A percentile compares a stretch with the other conserved stretches of the same genome.
Evolutionary conservation across 2,797 vertebrate species (phyloP).

Genomic region (Oryzias dopingdopingensis): DNA sequence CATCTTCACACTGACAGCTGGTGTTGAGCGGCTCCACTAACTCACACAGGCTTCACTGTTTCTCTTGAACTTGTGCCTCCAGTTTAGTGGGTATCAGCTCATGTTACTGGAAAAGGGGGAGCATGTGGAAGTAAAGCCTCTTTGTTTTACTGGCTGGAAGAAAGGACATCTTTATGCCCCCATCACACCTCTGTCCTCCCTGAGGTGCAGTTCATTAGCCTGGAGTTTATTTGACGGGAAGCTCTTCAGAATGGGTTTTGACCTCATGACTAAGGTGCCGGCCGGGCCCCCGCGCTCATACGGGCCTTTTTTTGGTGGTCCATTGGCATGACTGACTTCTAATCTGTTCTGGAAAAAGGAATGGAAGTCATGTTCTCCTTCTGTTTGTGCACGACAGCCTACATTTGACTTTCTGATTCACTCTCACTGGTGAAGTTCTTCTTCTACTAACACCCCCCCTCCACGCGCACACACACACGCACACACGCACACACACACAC

Average conservation of each 20-base stretch:
- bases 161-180: conserved; percentile 8
- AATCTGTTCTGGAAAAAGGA: conserved; percentile 24
- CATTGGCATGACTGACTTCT: conserved; percentile 52
- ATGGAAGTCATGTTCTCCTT: conserved; percentile 15
- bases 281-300: conserved; percentile 28
- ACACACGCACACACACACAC: background rate
- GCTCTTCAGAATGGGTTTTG: conserved; percentile 27
- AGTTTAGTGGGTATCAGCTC: background rate
- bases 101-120: background rate
- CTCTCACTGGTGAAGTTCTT: background rate
- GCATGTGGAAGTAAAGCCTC: background rate
- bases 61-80: conserved; percentile 4
- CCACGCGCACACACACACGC: conserved; percentile 22
- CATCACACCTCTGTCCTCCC: conserved; percentile 29
- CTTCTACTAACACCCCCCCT: conserved; percentile 6
- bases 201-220: conserved; percentile 48
- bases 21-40: conserved; percentile 35
- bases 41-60: conserved; percentile 7
- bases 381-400: conserved; percentile 11
- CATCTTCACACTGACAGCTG: conserved; percentile 54
- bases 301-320: conserved; percentile 41
- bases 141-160: background rate
- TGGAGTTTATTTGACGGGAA: conserved; percentile 52
- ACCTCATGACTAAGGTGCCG: conserved; percentile 57
- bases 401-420: conserved; percentile 7